phyloP scores from a whole-genome alignment of 2,888 invertebrate species.

The Melinaea marsaeus region DNA sequence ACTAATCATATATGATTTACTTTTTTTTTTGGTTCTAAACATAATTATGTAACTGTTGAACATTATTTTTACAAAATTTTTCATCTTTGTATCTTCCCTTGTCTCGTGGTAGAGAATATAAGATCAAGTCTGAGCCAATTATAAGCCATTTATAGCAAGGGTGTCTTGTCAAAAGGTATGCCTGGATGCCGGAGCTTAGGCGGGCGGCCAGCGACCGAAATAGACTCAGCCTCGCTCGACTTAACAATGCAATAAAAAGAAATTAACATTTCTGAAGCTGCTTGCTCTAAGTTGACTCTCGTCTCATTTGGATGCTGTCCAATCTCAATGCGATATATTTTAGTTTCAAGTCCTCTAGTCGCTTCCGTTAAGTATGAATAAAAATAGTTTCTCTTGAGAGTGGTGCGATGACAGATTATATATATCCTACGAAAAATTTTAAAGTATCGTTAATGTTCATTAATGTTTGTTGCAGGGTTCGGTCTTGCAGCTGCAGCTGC shows the following conservation, averaged over 20 bases:
- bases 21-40: not conserved
- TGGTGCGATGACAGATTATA: slow-evolving; percentile 53
- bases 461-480: slow-evolving; percentile 64
- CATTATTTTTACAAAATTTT: not conserved
- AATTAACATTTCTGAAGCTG: slow-evolving; percentile 71
- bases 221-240: slow-evolving; percentile 68
- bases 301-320: slow-evolving; percentile 74
- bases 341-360: slow-evolving; percentile 58
- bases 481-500: slow-evolving; percentile 75
- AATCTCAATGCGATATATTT: slow-evolving; percentile 64
- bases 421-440: slow-evolving; percentile 40
- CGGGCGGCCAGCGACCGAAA: slow-evolving; percentile 70
- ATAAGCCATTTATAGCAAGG: slow-evolving; percentile 70
- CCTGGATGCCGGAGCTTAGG: slow-evolving; percentile 68
- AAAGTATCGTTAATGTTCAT: slow-evolving; percentile 34
- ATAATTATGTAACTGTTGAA: not conserved
- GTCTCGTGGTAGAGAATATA: too few species aligned
- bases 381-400: slow-evolving; percentile 58
- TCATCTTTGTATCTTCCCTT: not conserved
- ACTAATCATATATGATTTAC: slow-evolving; percentile 46
- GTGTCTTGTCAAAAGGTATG: slow-evolving; percentile 69
- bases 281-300: slow-evolving; percentile 73
- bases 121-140: not conserved
- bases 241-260: slow-evolving; percentile 79
- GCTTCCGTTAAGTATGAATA: slow-evolving; percentile 69